Base-by-base conservation (phyloP, 2,888 invertebrate species). In the Metalampra italica region DNA sequence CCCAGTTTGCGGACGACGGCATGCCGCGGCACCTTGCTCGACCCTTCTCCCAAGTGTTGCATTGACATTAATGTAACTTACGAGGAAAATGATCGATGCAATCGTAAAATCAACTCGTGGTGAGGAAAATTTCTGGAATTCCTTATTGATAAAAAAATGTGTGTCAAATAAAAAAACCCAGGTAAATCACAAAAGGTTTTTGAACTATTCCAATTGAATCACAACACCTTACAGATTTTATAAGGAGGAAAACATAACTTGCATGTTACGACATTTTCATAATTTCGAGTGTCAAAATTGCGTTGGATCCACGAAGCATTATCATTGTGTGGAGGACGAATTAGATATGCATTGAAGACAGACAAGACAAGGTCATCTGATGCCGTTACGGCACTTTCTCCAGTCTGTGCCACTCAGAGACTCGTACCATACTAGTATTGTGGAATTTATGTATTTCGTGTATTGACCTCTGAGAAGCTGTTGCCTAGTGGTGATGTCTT, bases 311-410 rank as follows among this genome's bases (percentile, higher is more conserved):
- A 22, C 22, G 22, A 22, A 22, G 22, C 22, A 22, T 22, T 22
- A 22, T 22, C 22, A 22, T 22, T 22, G 22, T 22, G 22, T 22
- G 22, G 22, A 22, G 22, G 22, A 22, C 22, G 5, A 22, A 22
- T 22, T 22, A 22, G 22, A 22, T 5, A 22, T 22, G 22, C 22
- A 22, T 3, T 22, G 22, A 22, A 22, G 22, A 22, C 22, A 22
- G 22, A 22, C 22, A 22, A 63, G 52, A 71, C 83, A 84, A 84
- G 85, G 84, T 79, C 82, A 74, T 71, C 66, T 67, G 58, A 68
- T 63, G 67, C 57, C 67, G 66, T 69, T 64, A 68, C 67, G 66
- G 68, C 64, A 68, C 84, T 85, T 84, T 85, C 84, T 79, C 82
- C 76, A 46, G 71, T 73, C 72, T 72, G 61, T 59, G 46, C 50